phyloP scores from a whole-genome alignment of 2,797 vertebrate species.

The Myripristis jacobus region DNA sequence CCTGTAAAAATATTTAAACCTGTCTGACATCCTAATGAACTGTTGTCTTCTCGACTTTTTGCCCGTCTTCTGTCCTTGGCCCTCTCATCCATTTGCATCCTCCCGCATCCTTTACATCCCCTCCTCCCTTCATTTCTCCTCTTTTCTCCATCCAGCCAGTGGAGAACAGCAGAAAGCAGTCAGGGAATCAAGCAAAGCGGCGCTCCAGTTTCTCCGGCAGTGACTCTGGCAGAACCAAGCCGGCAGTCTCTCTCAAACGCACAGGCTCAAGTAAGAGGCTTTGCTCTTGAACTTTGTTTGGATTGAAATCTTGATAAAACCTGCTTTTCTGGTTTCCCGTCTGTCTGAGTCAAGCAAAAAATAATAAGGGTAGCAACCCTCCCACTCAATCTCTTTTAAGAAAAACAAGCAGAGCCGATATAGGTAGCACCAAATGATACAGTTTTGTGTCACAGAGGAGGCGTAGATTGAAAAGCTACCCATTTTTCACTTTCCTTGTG shows the following conservation, averaged over 20 bases:
- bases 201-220: slow-evolving; percentile 92
- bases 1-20: slow-evolving; percentile 32
- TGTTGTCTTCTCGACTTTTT: slow-evolving; percentile 6
- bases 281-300: not conserved
- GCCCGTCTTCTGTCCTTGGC: slow-evolving; percentile 16
- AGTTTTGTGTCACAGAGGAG: slow-evolving; percentile 11
- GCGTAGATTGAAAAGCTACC: slow-evolving; percentile 18
- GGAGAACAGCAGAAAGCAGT: slow-evolving; percentile 78
- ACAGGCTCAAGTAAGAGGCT: slow-evolving; percentile 88
- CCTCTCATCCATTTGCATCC: slow-evolving; percentile 17
- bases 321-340: not conserved
- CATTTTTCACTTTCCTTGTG: not conserved
- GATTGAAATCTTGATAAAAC: no score
- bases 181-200: slow-evolving; percentile 87
- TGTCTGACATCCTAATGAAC: slow-evolving; percentile 6
- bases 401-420: not conserved
- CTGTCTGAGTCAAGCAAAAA: not conserved
- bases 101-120: slow-evolving; percentile 39
- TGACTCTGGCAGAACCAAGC: slow-evolving; percentile 86
- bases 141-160: slow-evolving; percentile 69
- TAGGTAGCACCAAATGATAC: slow-evolving; percentile 16
- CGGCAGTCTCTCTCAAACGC: slow-evolving; percentile 89
- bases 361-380: not conserved
- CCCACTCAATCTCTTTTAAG: not conserved
- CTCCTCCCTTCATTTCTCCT: not conserved